phyloP scores from a whole-genome alignment of 1,140 invertebrate genomes.

The Zaprionus nigranus region DNA sequence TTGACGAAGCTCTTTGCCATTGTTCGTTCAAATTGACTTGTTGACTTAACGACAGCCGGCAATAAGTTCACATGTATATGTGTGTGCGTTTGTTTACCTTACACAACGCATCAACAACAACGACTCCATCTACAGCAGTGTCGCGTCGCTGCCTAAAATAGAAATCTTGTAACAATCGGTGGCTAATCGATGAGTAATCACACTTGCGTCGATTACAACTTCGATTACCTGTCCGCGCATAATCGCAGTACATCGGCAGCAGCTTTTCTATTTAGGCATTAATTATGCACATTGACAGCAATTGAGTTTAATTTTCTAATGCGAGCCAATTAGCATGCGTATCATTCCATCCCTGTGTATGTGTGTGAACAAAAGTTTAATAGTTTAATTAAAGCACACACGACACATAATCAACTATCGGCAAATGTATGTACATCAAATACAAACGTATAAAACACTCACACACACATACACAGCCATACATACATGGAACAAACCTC shows the following conservation, averaged over 20 bases:
- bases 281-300: slow-evolving; percentile 25
- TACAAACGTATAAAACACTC: not conserved
- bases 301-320: slow-evolving; percentile 36
- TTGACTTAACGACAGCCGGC: slow-evolving; percentile 69
- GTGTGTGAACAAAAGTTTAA: slow-evolving; percentile 17
- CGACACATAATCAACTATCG: slow-evolving; percentile 9
- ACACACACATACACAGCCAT: slow-evolving; percentile 14
- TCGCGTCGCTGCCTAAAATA: slow-evolving; percentile 40
- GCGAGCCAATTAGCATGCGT: slow-evolving; percentile 31
- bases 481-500: slow-evolving; percentile 19
- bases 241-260: slow-evolving; percentile 20
- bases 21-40: slow-evolving; percentile 57
- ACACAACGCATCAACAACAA: slow-evolving; percentile 21
- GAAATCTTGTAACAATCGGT: slow-evolving; percentile 36
- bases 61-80: slow-evolving; percentile 39
- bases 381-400: slow-evolving; percentile 26
- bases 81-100: slow-evolving; percentile 34
- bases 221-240: slow-evolving; percentile 24
- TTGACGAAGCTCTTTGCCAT: slow-evolving; percentile 15
- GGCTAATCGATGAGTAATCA: slow-evolving; percentile 27
- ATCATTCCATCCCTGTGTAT: not conserved
- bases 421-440: not conserved
- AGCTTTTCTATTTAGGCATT: slow-evolving; percentile 31
- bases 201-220: slow-evolving; percentile 2
- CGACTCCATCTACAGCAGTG: slow-evolving; percentile 38